These are phyloP conservation scores for Sinhomidia bicolor DNA, from an alignment of 2,888 invertebrate genomes.

Conservation along the genomic window DNA sequence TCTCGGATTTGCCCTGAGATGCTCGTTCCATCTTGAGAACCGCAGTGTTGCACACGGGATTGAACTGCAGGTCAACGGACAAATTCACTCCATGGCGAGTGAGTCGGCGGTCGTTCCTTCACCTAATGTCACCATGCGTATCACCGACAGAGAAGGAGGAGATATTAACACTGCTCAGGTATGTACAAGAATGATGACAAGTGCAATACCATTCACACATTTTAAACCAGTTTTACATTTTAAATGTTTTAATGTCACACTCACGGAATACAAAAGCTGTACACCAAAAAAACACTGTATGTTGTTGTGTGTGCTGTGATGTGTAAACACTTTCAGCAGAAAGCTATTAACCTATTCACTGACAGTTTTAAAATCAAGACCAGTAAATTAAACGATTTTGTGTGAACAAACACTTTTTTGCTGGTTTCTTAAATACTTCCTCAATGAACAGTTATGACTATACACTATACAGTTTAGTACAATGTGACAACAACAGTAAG, in stretches of 20 bases:
- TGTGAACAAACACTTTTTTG: conserved; percentile 31
- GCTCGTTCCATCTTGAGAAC: conserved; percentile 83
- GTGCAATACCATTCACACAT: conserved; percentile 39
- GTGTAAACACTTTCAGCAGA: conserved; percentile 26
- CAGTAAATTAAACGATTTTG: conserved; percentile 66
- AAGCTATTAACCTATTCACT: conserved; percentile 71
- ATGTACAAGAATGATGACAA: background rate
- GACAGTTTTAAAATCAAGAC: conserved; percentile 63
- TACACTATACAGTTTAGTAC: conserved; percentile 20
- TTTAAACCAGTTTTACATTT: conserved; percentile 62
- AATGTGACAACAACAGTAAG: conserved; percentile 27
- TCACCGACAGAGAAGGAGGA: conserved; percentile 82
- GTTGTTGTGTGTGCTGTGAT: conserved; percentile 10
- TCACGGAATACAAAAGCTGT: conserved; percentile 3
- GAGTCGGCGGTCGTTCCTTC: conserved; percentile 82
- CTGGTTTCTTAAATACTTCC: background rate
- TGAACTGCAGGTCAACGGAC: conserved; percentile 81
- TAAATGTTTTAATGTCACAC: conserved; percentile 32
- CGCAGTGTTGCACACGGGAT: conserved; percentile 82
- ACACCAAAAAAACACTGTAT: background rate
- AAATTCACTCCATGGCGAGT: conserved; percentile 81
- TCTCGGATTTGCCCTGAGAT: conserved; percentile 82
- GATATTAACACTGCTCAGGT: conserved; percentile 82
- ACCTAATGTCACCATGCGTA: conserved; percentile 83
- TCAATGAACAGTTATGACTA: conserved; percentile 29